These are phyloP conservation scores for Liposcelis brunnea DNA, from an alignment of 2,888 invertebrate genomes.

Conservation along the genomic window DNA sequence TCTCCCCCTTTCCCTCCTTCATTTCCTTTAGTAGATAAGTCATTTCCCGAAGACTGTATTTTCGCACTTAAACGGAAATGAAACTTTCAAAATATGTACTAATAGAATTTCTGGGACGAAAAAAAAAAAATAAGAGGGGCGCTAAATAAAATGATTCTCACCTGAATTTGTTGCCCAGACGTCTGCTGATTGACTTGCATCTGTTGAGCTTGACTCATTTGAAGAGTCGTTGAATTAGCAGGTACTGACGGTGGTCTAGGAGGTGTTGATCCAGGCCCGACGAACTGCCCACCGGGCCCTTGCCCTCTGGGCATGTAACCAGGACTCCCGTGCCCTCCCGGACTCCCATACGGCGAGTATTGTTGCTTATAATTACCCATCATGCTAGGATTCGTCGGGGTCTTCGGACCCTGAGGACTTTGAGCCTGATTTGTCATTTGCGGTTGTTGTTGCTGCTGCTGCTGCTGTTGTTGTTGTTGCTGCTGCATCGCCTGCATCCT, in stretches of 20 bases:
- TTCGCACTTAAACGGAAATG: no score
- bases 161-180: constrained; percentile 57
- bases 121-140: no score
- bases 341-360: constrained; percentile 49
- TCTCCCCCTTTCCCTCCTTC: no score
- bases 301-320: constrained; percentile 27
- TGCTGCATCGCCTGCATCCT: constrained; percentile 17
- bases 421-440: constrained; percentile 10
- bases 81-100: no score
- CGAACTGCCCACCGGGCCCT: constrained; percentile 18
- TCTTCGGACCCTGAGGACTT: constrained; percentile 21
- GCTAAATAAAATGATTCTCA: constrained; percentile 26
- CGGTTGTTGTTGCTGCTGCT: constrained; percentile 12
- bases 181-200: constrained; percentile 63
- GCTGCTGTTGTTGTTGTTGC: constrained; percentile 12
- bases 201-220: constrained; percentile 78
- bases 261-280: constrained; percentile 24
- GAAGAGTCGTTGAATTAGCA: constrained; percentile 36
- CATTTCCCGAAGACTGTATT: no score
- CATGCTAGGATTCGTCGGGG: constrained; percentile 22
- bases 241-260: constrained; percentile 35
- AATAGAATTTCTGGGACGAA: no score
- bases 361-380: constrained; percentile 35
- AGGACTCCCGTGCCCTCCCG: constrained; percentile 35
- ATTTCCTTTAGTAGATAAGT: no score